These are phyloP conservation scores for Stenopsyche tienmushanensis DNA, from an alignment of 1,140 invertebrate genomes.

Conservation along the genomic window DNA sequence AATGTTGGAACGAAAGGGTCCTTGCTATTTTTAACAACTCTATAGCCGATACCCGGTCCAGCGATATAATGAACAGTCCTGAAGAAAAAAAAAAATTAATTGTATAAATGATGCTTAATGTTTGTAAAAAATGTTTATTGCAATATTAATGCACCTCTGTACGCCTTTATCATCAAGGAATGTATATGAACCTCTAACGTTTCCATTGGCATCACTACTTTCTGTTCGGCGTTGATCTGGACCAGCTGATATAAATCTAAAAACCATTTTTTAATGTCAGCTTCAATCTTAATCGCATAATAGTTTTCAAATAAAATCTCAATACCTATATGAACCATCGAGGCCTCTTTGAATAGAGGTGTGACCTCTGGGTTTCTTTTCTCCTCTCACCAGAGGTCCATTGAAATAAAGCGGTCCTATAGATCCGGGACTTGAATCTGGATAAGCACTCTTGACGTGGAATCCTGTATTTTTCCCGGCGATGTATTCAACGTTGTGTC, in stretches of 20 bases:
- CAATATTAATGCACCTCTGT: constrained; percentile 60
- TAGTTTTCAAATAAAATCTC: neutral
- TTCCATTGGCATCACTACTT: constrained; percentile 65
- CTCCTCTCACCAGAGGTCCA: constrained; percentile 54
- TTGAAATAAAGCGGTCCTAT: constrained; percentile 59
- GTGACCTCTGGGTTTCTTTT: constrained; percentile 57
- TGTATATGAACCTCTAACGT: constrained; percentile 71
- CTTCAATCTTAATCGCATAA: neutral
- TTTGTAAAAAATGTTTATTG: constrained; percentile 12
- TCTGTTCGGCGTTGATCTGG: constrained; percentile 71
- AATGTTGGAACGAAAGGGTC: constrained; percentile 56
- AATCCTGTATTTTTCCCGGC: constrained; percentile 71
- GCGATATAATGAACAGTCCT: constrained; percentile 72
- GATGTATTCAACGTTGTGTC: constrained; percentile 70
- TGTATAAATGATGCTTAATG: too few relatives aligned
- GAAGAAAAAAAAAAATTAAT: too few relatives aligned
- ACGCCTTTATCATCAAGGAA: constrained; percentile 73
- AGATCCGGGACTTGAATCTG: constrained; percentile 60
- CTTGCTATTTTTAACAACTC: constrained; percentile 64
- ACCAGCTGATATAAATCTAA: constrained; percentile 66
- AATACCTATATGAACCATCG: constrained; percentile 63
- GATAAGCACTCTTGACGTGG: constrained; percentile 67
- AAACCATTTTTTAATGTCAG: neutral
- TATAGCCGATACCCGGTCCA: constrained; percentile 72
- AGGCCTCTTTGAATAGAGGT: constrained; percentile 62